phyloP scores from a whole-genome alignment of 2,888 invertebrate genomes.

The Parapristionchus giblindavisi region DNA sequence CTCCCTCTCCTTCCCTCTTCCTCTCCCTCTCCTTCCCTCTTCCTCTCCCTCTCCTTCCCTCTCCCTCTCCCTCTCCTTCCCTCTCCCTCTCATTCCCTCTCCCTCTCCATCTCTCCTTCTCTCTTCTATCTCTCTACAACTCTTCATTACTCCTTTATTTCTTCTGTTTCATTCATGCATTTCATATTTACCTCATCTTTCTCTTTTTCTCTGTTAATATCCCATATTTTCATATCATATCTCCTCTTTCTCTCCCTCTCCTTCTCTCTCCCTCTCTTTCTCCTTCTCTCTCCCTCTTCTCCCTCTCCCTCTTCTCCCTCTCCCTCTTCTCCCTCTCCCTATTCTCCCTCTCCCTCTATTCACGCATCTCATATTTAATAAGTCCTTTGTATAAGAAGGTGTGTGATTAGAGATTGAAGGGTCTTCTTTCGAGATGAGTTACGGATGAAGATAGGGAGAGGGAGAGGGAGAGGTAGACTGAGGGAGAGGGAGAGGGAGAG shows the following conservation, averaged over 20 bases:
- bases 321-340: neutral
- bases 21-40: neutral
- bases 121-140: neutral
- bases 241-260: neutral
- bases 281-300: neutral
- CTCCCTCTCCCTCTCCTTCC: neutral
- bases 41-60: constrained; percentile 12
- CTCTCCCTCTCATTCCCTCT: constrained; percentile 9
- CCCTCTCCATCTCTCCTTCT: neutral
- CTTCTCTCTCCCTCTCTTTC: neutral
- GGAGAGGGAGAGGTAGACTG: no score
- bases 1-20: neutral
- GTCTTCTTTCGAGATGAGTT: no score
- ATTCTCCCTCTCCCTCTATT: no score
- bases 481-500: no score
- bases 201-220: no score
- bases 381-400: no score
- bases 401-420: no score
- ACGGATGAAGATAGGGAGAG: neutral
- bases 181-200: neutral
- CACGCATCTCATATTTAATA: no score
- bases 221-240: no score
- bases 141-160: neutral
- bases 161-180: neutral
- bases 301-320: constrained; percentile 2